phyloP scores from a whole-genome alignment of 2,888 invertebrate species.

The Belgica antarctica region DNA sequence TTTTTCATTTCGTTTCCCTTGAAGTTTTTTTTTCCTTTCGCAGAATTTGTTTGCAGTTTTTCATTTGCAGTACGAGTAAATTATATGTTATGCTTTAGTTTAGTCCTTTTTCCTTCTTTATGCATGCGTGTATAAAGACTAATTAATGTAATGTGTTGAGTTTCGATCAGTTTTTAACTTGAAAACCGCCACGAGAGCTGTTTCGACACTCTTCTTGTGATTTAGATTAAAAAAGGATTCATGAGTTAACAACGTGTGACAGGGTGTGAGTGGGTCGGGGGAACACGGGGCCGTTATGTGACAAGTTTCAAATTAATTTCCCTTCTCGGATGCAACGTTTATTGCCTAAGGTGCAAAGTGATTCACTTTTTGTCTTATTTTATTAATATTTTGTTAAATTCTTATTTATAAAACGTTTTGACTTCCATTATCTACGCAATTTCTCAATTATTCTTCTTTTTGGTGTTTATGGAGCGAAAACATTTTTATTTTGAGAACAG shows the following conservation, averaged over 20 bases:
- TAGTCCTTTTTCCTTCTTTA: neutral
- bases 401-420: slow-evolving; percentile 36
- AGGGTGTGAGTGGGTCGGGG: slow-evolving; percentile 10
- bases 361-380: slow-evolving; percentile 37
- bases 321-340: slow-evolving; percentile 10
- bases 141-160: slow-evolving; percentile 23
- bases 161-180: slow-evolving; percentile 6
- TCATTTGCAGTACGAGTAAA: neutral
- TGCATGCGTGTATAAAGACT: slow-evolving; percentile 13
- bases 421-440: neutral
- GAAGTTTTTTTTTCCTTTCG: too few relatives aligned
- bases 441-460: slow-evolving; percentile 1
- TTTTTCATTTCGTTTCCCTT: too few relatives aligned
- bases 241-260: slow-evolving; percentile 25
- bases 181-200: neutral
- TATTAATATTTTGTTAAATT: slow-evolving; percentile 33
- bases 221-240: slow-evolving; percentile 10
- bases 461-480: slow-evolving; percentile 39
- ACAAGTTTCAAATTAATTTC: neutral
- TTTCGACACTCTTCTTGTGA: neutral
- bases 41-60: too few relatives aligned
- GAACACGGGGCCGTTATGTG: too few relatives aligned
- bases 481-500: slow-evolving; percentile 6
- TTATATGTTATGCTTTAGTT: slow-evolving; percentile 5
- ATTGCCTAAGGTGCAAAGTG: slow-evolving; percentile 41